Evolutionary conservation across 2,113 vertebrate species (phyloP).

Genomic region (Sceloporus tristichus): DNA sequence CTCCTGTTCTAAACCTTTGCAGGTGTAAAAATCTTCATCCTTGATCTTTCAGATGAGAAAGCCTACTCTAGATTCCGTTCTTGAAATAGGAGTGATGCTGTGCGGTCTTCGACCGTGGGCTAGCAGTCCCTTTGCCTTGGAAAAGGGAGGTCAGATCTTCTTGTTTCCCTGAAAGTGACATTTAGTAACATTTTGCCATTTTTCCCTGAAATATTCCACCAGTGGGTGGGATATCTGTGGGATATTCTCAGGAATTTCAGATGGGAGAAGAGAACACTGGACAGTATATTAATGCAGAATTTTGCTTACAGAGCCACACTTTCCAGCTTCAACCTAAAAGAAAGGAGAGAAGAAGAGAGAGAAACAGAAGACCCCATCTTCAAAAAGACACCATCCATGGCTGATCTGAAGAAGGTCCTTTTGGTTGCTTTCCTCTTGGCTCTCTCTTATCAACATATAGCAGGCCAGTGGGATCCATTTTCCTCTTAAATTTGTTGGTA

Average conservation of each 20-base stretch:
- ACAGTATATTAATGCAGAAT: neutral
- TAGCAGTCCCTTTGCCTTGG: neutral
- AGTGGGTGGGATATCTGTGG: too few species aligned
- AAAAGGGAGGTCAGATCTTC: neutral
- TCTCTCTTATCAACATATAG: conserved; percentile 33
- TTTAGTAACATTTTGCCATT: neutral
- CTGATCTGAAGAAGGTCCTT: conserved; percentile 26
- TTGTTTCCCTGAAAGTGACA: neutral
- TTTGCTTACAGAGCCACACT: neutral
- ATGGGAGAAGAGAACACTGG: neutral
- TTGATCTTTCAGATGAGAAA: too few species aligned
- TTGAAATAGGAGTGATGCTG: neutral
- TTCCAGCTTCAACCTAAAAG: neutral
- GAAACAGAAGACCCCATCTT: neutral
- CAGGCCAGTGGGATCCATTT: neutral
- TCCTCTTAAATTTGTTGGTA: neutral
- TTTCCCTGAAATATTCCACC: neutral
- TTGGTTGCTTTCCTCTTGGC: conserved; percentile 51
- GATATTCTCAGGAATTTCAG: neutral
- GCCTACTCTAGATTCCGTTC: neutral
- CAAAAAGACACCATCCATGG: conserved; percentile 25
- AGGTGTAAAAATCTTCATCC: neutral
- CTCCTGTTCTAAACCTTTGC: too few species aligned
- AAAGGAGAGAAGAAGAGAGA: neutral
- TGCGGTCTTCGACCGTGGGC: neutral